These are phyloP conservation scores for Caenorhabditis inopinata DNA, from an alignment of 1,140 invertebrate species.

Conservation along the genomic window DNA sequence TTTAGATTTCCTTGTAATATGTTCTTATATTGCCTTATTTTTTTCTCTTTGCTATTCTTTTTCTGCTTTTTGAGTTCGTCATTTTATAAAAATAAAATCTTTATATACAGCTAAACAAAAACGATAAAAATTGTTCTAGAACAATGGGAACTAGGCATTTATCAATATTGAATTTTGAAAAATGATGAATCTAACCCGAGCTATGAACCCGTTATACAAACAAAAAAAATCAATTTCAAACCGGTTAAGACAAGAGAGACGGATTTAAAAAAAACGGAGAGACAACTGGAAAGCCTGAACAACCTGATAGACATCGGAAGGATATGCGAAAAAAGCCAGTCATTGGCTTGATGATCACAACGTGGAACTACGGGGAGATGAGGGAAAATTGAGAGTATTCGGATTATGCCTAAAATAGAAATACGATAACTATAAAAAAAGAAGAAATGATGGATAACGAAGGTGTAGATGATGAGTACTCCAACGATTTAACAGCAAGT, in stretches of 20 bases:
- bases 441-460: not conserved
- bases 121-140: not conserved
- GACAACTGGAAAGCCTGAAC: not conserved
- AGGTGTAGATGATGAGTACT: not conserved
- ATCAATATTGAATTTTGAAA: not conserved
- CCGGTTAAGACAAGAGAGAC: not conserved
- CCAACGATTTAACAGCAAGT: not conserved
- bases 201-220: not conserved
- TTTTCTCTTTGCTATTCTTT: too few species aligned
- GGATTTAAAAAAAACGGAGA: not conserved
- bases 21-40: too few species aligned
- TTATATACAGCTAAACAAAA: constrained; percentile 17
- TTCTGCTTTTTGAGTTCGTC: too few species aligned
- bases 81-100: too few species aligned
- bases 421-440: not conserved
- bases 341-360: too few species aligned
- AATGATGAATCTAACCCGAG: not conserved
- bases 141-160: not conserved
- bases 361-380: too few species aligned
- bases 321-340: constrained; percentile 11
- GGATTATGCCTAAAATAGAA: not conserved
- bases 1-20: too few species aligned
- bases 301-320: not conserved
- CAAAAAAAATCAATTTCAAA: not conserved
- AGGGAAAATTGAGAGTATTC: not conserved